Evolutionary conservation across 1,140 invertebrate genomes (phyloP), one percentile per base, ranked within the genome.

Genomic region (Drosophila trapezifrons): DNA sequence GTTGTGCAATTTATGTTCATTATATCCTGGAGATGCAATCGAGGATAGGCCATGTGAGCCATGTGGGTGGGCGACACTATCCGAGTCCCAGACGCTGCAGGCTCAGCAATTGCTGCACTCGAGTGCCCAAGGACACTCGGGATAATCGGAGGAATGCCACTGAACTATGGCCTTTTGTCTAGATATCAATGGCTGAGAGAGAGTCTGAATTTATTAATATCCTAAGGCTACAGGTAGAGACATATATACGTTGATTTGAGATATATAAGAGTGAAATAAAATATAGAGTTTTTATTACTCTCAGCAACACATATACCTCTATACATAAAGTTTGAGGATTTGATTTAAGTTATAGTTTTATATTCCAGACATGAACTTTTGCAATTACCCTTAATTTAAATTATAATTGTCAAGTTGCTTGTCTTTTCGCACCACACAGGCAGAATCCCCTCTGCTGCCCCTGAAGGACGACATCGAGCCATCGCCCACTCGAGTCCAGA

Each of bases 361-460:
- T 8, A 59, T 32, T 29, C 17, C 35, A 51, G 17, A 18, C 20
- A 18, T 18, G 13, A 18, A 22, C 8, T 9, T 29, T 12, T 15
- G 12, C 15, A 35, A 25, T 17, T 43, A 51, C 5, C 20, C n/a
- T 27, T 17, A 37, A 12, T 35, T 10, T 27, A 27, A 57, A 54
- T 13, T 25, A 10, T 49, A 40, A 52, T 51, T 20, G 27, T 6
- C 13, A 18, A 20, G 18, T 15, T 47, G 1, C 27, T 49, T 69
- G 13, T 15, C 4, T 15, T 17, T 17, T 22, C 29, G 35, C 4
- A 2, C 13, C 22, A 17, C 55, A 15, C 66, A 91, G 89, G 83
- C 84, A 58, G 89, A 91, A 65, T 89, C 89, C 52, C 89, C 89
- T n/a, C 60, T 91, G 38, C 74, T 91, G 29, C 89, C 80, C 40